These are phyloP conservation scores for Solenopsis invicta DNA, from an alignment of 1,140 invertebrate genomes.

Conservation along the genomic window DNA sequence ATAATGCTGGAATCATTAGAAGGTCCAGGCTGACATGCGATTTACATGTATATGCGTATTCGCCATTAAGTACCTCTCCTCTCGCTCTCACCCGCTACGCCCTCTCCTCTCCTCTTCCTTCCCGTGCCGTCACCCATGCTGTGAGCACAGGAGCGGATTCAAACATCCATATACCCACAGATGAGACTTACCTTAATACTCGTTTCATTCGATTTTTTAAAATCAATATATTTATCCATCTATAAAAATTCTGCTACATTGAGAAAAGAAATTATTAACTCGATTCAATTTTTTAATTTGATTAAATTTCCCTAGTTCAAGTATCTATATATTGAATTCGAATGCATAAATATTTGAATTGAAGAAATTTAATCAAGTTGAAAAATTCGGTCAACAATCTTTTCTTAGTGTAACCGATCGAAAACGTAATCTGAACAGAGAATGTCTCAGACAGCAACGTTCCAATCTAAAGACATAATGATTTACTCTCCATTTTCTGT, in stretches of 20 bases:
- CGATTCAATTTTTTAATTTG: no score
- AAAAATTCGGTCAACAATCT: no score
- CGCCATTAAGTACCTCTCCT: conserved; percentile 38
- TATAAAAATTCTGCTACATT: neutral
- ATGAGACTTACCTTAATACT: neutral
- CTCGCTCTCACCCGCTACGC: conserved; percentile 21
- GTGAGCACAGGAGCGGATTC: conserved; percentile 26
- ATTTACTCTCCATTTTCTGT: neutral
- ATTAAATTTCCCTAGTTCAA: no score
- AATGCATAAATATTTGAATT: no score
- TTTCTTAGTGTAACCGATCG: no score
- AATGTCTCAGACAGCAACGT: neutral
- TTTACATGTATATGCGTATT: conserved; percentile 56
- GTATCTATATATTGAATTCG: no score
- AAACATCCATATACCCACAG: neutral
- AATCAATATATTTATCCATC: neutral
- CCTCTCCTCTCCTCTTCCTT: neutral
- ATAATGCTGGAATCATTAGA: conserved; percentile 47
- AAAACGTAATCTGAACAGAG: neutral
- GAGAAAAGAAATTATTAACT: no score
- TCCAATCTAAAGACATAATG: neutral
- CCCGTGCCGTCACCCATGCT: neutral
- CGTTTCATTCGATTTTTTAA: neutral
- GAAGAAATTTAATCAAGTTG: no score
- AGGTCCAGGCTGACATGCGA: conserved; percentile 26